Conservation (phyloP, 1,140 invertebrate species). For the Drosophila yakuba region DNA sequence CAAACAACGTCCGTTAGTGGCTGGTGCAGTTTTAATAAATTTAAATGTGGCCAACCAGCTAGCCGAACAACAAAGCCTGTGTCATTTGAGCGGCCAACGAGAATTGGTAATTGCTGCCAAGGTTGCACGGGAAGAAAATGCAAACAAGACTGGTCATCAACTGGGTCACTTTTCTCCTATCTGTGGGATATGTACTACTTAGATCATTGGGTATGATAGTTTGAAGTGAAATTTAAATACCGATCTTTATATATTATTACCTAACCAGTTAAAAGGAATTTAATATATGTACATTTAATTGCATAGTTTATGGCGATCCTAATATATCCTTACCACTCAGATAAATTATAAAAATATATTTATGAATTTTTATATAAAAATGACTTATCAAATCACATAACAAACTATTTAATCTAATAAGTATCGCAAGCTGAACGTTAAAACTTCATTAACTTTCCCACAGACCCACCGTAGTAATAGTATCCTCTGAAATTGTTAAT, state of each 20-base stretch:
- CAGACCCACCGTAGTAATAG: neutral
- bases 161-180: neutral
- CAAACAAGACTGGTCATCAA: slow-evolving; percentile 7
- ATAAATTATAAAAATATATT: too few relatives aligned
- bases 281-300: too few relatives aligned
- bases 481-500: slow-evolving; percentile 19
- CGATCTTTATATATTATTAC: neutral
- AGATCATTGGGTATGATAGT: neutral
- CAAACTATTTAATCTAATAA: neutral
- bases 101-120: slow-evolving; percentile 74
- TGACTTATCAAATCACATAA: too few relatives aligned
- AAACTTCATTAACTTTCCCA: neutral
- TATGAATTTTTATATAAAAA: too few relatives aligned
- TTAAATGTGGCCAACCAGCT: slow-evolving; percentile 64
- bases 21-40: slow-evolving; percentile 79
- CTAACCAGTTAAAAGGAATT: too few relatives aligned
- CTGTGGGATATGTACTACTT: neutral
- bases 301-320: too few relatives aligned
- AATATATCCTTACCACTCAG: too few relatives aligned
- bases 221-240: neutral
- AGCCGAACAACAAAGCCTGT: slow-evolving; percentile 52
- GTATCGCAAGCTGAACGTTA: neutral
- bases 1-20: slow-evolving; percentile 61
- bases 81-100: slow-evolving; percentile 70
- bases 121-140: slow-evolving; percentile 32